Evolutionary conservation across 2,113 vertebrate genomes (phyloP).

Genomic region (Rhagologus leucostigma): DNA sequence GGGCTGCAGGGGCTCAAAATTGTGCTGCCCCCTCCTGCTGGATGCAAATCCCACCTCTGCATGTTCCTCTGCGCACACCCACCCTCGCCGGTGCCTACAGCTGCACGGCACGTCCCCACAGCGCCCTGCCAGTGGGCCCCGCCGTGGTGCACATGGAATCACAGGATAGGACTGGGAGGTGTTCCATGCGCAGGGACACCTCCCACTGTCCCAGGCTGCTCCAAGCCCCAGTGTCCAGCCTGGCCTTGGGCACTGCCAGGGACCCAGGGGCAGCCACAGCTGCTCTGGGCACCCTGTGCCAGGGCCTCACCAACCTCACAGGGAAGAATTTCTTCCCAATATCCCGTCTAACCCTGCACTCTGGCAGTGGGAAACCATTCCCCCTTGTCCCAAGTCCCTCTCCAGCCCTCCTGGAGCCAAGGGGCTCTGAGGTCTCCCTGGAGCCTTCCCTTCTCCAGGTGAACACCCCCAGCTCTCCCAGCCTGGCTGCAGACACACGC

Average conservation of each 20-base stretch:
- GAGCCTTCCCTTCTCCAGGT: background rate
- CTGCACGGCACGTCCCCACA: fast-evolving
- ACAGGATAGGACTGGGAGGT: background rate
- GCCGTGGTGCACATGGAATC: background rate
- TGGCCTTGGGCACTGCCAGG: background rate
- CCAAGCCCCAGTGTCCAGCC: background rate
- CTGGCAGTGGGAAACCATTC: background rate
- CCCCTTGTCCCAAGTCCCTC: background rate
- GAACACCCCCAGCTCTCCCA: background rate
- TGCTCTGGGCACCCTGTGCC: background rate
- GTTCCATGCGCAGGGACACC: background rate
- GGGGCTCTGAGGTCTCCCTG: background rate
- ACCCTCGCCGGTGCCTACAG: background rate
- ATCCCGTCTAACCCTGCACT: background rate
- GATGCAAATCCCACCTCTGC: fast-evolving
- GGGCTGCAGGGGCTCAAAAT: background rate
- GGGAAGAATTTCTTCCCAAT: background rate
- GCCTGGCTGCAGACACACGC: background rate
- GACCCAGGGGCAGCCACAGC: background rate
- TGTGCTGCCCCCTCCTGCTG: background rate
- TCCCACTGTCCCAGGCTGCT: background rate
- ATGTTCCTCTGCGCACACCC: too few species aligned
- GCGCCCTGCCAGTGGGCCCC: background rate
- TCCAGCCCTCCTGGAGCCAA: background rate
- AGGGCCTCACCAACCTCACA: background rate